phyloP scores from a whole-genome alignment of 92 coral and sea anemone species.

The Umimayanthus kanabou region DNA sequence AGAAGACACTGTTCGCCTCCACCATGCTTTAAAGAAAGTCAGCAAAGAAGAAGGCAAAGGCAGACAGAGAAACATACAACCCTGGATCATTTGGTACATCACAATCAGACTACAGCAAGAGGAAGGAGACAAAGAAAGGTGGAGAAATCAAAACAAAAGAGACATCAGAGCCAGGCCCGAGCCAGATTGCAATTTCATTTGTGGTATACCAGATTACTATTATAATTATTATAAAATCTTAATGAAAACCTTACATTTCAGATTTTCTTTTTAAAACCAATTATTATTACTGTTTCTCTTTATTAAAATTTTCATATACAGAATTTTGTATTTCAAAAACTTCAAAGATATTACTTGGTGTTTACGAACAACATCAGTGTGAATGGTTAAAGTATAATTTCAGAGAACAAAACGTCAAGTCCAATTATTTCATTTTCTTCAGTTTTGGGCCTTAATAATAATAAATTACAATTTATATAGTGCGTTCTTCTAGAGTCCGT shows the following conservation, averaged over 20 bases:
- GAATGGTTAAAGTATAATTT: slow-evolving; percentile 8
- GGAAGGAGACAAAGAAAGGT: slow-evolving; percentile 24
- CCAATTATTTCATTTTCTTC: slow-evolving; percentile 27
- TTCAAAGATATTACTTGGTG: slow-evolving; percentile 25
- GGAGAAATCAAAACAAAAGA: slow-evolving; percentile 31
- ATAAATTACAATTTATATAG: too few relatives aligned
- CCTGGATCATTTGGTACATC: slow-evolving; percentile 43
- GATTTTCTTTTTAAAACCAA: slow-evolving; percentile 24
- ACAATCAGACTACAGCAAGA: slow-evolving; percentile 30
- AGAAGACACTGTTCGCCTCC: slow-evolving; percentile 28
- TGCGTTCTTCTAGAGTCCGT: too few relatives aligned
- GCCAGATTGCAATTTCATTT: slow-evolving; percentile 26
- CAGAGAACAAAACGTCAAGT: neutral
- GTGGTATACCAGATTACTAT: slow-evolving; percentile 27
- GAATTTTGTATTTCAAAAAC: slow-evolving; percentile 24
- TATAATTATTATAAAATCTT: too few relatives aligned
- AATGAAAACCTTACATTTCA: slow-evolving; percentile 32
- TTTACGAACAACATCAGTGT: slow-evolving; percentile 6
- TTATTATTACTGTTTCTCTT: neutral
- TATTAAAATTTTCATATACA: neutral
- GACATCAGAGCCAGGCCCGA: slow-evolving; percentile 25
- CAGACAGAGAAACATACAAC: slow-evolving; percentile 28
- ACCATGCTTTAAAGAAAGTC: slow-evolving; percentile 26
- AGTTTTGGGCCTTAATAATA: slow-evolving; percentile 25
- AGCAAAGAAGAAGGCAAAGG: slow-evolving; percentile 43